Evolutionary conservation across 2,113 vertebrate genomes (phyloP).

Genomic region (Pithys albifrons): DNA sequence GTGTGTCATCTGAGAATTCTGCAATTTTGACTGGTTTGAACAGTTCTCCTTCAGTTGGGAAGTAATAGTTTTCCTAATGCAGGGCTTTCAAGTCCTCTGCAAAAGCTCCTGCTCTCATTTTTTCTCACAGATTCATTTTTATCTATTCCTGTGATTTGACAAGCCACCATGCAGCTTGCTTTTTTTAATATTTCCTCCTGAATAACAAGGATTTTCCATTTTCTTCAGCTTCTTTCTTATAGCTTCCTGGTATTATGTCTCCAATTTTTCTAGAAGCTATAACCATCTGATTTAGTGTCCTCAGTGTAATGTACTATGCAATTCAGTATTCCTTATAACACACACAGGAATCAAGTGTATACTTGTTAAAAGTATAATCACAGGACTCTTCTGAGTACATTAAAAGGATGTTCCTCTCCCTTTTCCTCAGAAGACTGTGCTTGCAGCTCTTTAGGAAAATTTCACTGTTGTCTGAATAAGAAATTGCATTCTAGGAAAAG

Average conservation of each 20-base stretch:
- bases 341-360: not conserved
- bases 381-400: not conserved
- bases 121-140: not conserved
- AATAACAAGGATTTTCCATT: not conserved
- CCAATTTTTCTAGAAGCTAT: not conserved
- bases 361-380: not conserved
- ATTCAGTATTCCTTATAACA: not conserved
- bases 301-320: not conserved
- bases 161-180: not conserved
- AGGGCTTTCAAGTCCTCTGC: not conserved
- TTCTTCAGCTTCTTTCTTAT: not conserved
- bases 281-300: not conserved
- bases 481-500: not conserved
- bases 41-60: not conserved
- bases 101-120: not conserved
- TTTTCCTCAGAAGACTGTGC: not conserved
- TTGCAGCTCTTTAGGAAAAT: not conserved
- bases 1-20: not conserved
- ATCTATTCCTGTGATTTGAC: not conserved
- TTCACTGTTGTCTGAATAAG: not conserved
- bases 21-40: not conserved
- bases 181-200: not conserved
- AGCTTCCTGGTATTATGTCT: not conserved
- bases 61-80: conserved; percentile 7
- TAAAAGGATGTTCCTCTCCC: not conserved